A percentile compares a stretch with the other conserved stretches of the same genome.
Conservation (phyloP, 2,113 vertebrate species). For the Dromaius novaehollandiae region DNA sequence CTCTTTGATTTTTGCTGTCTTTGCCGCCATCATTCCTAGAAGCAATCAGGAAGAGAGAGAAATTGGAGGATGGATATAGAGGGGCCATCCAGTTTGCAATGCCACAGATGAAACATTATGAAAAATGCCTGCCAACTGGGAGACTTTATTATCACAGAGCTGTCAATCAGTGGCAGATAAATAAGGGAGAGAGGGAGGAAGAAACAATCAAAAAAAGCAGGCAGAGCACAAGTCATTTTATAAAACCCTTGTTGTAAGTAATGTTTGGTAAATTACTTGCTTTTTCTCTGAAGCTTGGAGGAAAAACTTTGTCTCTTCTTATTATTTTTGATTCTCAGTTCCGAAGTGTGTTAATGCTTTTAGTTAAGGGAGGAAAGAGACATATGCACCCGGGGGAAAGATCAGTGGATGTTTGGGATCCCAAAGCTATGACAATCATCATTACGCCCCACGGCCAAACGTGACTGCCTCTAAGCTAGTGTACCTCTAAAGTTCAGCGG, state of each 20-base stretch:
- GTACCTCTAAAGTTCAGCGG: neutral
- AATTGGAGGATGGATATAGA: neutral
- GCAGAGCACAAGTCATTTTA: neutral
- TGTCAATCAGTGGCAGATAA: constrained; percentile 62
- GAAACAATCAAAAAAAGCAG: constrained; percentile 35
- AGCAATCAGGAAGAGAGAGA: neutral
- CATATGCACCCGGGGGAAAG: neutral
- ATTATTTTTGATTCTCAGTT: neutral
- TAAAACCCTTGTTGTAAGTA: constrained; percentile 32
- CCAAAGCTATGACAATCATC: neutral
- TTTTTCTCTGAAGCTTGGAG: neutral
- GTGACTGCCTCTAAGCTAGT: neutral
- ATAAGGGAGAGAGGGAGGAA: constrained; percentile 7
- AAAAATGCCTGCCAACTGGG: constrained; percentile 22
- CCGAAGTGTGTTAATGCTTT: neutral
- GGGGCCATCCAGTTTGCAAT: neutral
- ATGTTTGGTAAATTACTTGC: constrained; percentile 58
- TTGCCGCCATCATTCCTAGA: neutral
- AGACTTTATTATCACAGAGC: constrained; percentile 37
- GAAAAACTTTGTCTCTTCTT: neutral
- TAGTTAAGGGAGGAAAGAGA: neutral
- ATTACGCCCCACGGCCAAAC: neutral
- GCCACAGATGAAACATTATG: neutral
- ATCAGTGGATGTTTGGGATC: neutral
- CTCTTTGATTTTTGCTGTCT: neutral